Evolutionary conservation across 2,113 vertebrate genomes (phyloP).

Genomic region (Oceanites oceanicus): DNA sequence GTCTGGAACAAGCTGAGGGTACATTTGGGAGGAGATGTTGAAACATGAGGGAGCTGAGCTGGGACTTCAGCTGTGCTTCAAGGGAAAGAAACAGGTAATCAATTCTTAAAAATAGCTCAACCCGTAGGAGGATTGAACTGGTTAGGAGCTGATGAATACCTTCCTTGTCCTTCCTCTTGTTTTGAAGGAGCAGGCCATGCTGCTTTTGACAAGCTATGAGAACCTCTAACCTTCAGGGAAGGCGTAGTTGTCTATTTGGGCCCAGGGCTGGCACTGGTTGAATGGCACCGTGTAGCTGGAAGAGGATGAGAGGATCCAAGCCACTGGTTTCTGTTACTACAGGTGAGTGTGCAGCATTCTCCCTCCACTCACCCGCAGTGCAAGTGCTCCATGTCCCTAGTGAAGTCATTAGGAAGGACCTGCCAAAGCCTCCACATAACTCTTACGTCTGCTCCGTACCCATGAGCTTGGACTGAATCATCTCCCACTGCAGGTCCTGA

Average conservation of each 20-base stretch:
- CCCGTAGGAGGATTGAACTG: not conserved
- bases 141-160: not conserved
- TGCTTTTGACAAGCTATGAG: not conserved
- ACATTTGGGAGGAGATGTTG: not conserved
- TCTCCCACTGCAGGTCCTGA: not conserved
- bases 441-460: accelerated
- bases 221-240: not conserved
- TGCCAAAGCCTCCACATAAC: not conserved
- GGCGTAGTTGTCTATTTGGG: not conserved
- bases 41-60: not conserved
- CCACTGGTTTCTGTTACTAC: not conserved
- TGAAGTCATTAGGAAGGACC: not conserved
- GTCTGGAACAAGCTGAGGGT: not conserved
- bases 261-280: not conserved
- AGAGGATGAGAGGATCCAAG: not conserved
- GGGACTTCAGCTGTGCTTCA: not conserved
- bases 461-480: not conserved
- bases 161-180: not conserved
- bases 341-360: not conserved
- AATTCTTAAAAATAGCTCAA: not conserved
- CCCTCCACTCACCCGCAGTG: not conserved
- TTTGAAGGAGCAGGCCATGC: not conserved
- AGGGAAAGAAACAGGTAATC: not conserved
- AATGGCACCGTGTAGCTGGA: not conserved
- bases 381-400: accelerated